Evolutionary conservation across 2,888 invertebrate species (phyloP).

Genomic region (Sylvicola cinctus): DNA sequence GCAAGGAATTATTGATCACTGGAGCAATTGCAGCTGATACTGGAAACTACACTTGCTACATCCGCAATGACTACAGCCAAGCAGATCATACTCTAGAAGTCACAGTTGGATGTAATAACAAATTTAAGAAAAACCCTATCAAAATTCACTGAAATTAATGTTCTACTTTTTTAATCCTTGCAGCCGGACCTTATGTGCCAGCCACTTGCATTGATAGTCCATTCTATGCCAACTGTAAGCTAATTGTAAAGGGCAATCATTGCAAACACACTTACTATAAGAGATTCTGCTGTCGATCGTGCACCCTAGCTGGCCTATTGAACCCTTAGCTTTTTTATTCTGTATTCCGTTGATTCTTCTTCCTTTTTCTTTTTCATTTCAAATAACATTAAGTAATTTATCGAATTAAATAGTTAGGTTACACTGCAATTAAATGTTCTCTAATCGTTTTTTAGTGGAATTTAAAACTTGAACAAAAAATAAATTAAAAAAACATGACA

Average conservation of each 20-base stretch:
- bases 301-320: constrained; percentile 67
- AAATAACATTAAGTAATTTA: not conserved
- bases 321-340: too few species aligned
- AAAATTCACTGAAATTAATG: constrained; percentile 2
- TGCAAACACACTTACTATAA: constrained; percentile 85
- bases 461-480: too few species aligned
- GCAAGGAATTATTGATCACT: constrained; percentile 43
- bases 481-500: too few species aligned
- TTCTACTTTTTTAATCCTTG: constrained; percentile 14
- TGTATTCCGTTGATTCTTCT: constrained; percentile 4
- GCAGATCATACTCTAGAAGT: constrained; percentile 43
- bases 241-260: constrained; percentile 67
- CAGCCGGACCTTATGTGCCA: constrained; percentile 47
- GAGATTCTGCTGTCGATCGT: constrained; percentile 83
- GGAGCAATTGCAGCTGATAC: constrained; percentile 44
- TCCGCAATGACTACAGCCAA: constrained; percentile 49
- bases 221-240: constrained; percentile 71
- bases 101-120: constrained; percentile 57
- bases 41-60: constrained; percentile 68
- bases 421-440: too few species aligned
- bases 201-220: constrained; percentile 71
- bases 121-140: not conserved
- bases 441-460: too few species aligned
- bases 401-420: too few species aligned
- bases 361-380: constrained; percentile 9